Base-by-base conservation (phyloP, 2,797 vertebrate genomes). In the Poeciliopsis presidionis region DNA sequence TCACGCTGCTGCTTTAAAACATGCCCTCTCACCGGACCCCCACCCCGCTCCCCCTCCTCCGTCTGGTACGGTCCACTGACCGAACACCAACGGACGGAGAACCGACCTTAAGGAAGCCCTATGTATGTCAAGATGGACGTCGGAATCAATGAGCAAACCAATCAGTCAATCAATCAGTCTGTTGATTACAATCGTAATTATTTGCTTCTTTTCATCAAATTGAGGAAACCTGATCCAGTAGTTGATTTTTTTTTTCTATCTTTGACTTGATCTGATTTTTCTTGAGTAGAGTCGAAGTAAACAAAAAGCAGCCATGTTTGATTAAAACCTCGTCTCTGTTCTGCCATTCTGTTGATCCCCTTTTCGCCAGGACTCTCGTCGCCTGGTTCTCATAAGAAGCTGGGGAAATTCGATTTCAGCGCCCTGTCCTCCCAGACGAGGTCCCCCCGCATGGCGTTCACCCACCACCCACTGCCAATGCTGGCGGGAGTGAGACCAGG, bases 401-500 rank as follows among this genome's bases (percentile, higher is more conserved):
- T 97, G 95, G 97, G 97, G 95, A 99, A 99, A 95, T 96, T 98
- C 96, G 97, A 99, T 96, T 99, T 98, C 96, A 97, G 96, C 91
- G 96, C 97, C 93, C 96, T 98, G 93, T 96, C 97, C 89, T 97
- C 97, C 91, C 97, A 98, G 95, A 96, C 97, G 94, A 96, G 96
- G 94, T 96, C 97, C 94, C 96, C 97, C 92, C 97, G 97, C 96
- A 97, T 98, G 97, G 97, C 97, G 95, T 98, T 98, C 95, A 97
- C 97, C 94, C 97, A 98, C 95, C 97, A 99, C 96, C 97, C 97
- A 90, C 97, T 99, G 97, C 97, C 97, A 90, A 96, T 99, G 96
- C 96, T 99, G 96, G 97, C 97, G 92, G 97, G 97, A 96, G 97
- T 98, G 96, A 97, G 97, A 97, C 97, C 97, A 98, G 97, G 97